Base-by-base conservation (phyloP, 2,888 invertebrate genomes). In the Syritta pipiens region DNA sequence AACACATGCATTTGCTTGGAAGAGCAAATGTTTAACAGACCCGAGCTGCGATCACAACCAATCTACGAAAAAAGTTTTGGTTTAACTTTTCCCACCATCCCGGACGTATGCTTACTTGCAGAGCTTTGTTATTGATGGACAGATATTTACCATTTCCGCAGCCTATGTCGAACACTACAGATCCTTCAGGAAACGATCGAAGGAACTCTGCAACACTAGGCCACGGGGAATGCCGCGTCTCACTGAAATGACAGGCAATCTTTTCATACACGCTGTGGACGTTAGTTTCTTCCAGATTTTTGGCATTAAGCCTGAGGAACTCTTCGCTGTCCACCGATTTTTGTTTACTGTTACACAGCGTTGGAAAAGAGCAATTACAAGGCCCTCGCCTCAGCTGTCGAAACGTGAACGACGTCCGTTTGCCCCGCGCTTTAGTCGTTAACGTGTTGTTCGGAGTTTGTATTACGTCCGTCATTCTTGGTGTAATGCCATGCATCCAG, bases 131-230 rank as follows among this genome's bases (percentile, higher is more conserved):
- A n/a, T 63, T 62, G 19, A 32, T 20, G 6, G 69, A 60, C 10
- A 99, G 91, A 89, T 99, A 99, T 91, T 99, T 99, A 35, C 99
- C 99, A 90, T 99, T 99, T 6, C 99, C 99, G 88, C 98, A 98
- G 4, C 99, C 99, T 30, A 98, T 92, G 89, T 99, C 99, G 3
- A 97, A 86, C 9, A 99, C 86, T 6, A 97, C 86, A 1, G 94
- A 92, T 0, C 95, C 95, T 0, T 87, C 68, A 0, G 91, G 87
- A 81, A 96, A 92, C 3, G 89, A 90, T 10, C 91, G 88, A 22
- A 97, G 89, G 89, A 99, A 99, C 82, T 93, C 90, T 0, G 92
- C 90, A 0, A 99, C 97, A 82, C 93, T 93, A 0, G 97, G 98
- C 99, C 99, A 99, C 12, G 96, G 95, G 84, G 94, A 95, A 88